Conservation (phyloP, 2,113 vertebrate species). For the Labeo rohita region DNA sequence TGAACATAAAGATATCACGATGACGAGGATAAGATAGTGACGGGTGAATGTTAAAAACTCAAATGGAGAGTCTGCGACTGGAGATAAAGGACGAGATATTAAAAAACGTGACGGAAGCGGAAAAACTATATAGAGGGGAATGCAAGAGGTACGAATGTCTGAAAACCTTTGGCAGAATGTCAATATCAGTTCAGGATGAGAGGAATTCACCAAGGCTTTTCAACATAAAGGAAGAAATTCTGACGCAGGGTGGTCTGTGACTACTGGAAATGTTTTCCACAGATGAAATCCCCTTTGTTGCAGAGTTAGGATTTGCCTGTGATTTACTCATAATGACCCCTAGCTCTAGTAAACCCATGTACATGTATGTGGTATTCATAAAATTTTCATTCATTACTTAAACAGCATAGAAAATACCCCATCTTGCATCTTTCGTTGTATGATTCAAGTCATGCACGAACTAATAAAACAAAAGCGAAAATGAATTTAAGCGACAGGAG, state of each 20-base stretch:
- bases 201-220: conserved; percentile 68
- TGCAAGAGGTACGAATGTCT: conserved; percentile 57
- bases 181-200: conserved; percentile 54
- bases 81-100: not conserved
- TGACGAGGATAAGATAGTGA: conserved; percentile 47
- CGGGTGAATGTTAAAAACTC: not conserved
- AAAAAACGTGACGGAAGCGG: conserved; percentile 47
- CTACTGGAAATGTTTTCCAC: conserved; percentile 64
- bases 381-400: not conserved
- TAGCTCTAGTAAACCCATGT: conserved; percentile 8
- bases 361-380: not conserved
- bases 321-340: conserved; percentile 40
- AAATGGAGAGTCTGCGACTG: not conserved
- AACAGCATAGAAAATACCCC: not conserved
- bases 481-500: not conserved
- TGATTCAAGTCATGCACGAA: not conserved
- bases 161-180: conserved; percentile 62
- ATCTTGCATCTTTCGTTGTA: not conserved
- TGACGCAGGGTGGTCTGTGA: conserved; percentile 72
- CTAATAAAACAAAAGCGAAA: conserved; percentile 1
- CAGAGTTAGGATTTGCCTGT: conserved; percentile 50
- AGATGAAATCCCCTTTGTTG: conserved; percentile 59
- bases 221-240: conserved; percentile 60
- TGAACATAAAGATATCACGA: conserved; percentile 43
- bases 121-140: conserved; percentile 39